Evolutionary conservation across 2,797 vertebrate species (phyloP), one percentile per base, ranked within the genome.

Genomic region (Trachops cirrhosus): DNA sequence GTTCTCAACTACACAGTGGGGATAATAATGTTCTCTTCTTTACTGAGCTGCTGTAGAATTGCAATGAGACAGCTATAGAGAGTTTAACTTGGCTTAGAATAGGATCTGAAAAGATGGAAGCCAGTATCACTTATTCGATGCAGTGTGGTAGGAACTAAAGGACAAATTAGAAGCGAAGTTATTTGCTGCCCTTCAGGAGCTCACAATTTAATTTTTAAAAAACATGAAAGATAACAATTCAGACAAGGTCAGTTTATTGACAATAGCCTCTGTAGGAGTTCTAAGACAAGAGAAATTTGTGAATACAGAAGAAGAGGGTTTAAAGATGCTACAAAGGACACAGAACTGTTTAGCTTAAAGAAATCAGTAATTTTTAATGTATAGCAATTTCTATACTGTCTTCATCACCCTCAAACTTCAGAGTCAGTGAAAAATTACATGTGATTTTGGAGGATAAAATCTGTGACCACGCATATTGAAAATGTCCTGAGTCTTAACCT

Each of bases 381-480:
- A 74, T 3, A 68, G 2, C 14, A 10, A 74, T 89, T 70, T 26
- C 54, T 32, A 19, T 9, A 59, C 34, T 74, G 24, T 71, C 9
- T 86, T 89, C 48, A 37, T 68, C 37, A 54, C 11, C 34, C 41
- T 89, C 73, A 9, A 57, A 52, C 21, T 78, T 94, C 21, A 78
- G 6, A 71, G 79, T n/a, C 16, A 24, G 34, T 77, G 11, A 48
- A 32, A 88, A 94, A 70, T 44, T 79, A 24, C 5, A 83, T 22
- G 70, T 29, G 32, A 73, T 89, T 96, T 89, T 89, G 39, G 54
- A 96, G 64, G 64, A 79, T 70, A 50, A 77, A 37, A 12, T 84
- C 68, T 94, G 32, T 44, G 34, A 59, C 52, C 16, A 37, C 10
- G 32, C 18, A 5, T 26, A 6, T 16, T 54, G 41, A 96, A 71